Percentiles rank a stretch among this genome's conserved stretches.
phyloP scores from a whole-genome alignment of 2,888 invertebrate species.

The Eupithecia abbreviata region DNA sequence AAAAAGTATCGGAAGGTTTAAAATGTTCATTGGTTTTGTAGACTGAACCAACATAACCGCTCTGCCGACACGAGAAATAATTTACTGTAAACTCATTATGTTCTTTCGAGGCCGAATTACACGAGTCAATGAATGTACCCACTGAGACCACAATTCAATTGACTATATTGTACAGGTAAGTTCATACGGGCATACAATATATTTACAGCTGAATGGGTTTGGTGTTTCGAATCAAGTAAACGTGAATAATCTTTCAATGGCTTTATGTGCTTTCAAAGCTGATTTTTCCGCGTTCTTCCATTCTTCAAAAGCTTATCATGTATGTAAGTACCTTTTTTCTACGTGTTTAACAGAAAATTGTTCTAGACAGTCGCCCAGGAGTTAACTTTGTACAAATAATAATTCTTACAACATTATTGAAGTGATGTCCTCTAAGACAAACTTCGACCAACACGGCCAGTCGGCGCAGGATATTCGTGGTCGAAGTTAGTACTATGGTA shows the following conservation, averaged over 20 bases:
- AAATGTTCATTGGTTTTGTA: neutral
- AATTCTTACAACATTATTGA: neutral
- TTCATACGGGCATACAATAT: neutral
- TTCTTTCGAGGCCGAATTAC: slow-evolving; percentile 49
- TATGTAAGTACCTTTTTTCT: neutral
- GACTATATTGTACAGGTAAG: slow-evolving; percentile 35
- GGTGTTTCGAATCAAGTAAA: slow-evolving; percentile 42
- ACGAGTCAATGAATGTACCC: slow-evolving; percentile 54
- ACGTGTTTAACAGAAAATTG: neutral
- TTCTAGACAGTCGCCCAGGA: neutral
- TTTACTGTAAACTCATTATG: slow-evolving; percentile 35
- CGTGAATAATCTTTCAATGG: slow-evolving; percentile 37
- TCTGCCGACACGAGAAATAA: slow-evolving; percentile 23
- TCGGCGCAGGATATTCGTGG: too few species aligned
- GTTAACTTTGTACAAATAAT: neutral
- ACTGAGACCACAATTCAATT: slow-evolving; percentile 60
- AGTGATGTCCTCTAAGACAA: too few species aligned
- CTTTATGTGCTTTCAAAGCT: neutral
- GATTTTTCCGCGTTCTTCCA: slow-evolving; percentile 1
- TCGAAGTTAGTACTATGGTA: too few species aligned
- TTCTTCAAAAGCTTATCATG: neutral
- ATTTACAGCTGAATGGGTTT: slow-evolving; percentile 53
- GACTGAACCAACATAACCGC: neutral
- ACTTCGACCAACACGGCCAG: too few species aligned
- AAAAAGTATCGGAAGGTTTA: neutral